phyloP scores from a whole-genome alignment of 2,888 invertebrate species.

The Synanthedon vespiformis region DNA sequence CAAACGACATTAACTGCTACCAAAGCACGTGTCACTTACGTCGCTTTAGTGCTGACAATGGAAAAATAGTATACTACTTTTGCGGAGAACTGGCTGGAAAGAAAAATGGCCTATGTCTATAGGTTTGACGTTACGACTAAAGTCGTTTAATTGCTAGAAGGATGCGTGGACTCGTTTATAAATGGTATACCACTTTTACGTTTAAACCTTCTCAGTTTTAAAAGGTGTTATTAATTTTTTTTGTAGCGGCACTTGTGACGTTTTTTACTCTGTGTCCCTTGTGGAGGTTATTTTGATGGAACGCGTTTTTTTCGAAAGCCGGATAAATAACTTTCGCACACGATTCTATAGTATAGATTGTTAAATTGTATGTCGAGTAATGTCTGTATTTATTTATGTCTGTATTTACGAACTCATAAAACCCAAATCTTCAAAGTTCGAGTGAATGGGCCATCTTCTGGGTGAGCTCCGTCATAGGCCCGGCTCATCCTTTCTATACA shows the following conservation, averaged over 20 bases:
- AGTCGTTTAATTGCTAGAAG: slow-evolving; percentile 17
- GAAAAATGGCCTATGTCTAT: slow-evolving; percentile 24
- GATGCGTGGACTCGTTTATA: slow-evolving; percentile 31
- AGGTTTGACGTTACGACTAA: slow-evolving; percentile 22
- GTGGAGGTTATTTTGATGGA: not conserved
- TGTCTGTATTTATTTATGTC: too few relatives aligned
- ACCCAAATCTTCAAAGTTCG: too few relatives aligned
- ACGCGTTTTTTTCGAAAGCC: slow-evolving; percentile 25
- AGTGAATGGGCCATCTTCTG: too few relatives aligned
- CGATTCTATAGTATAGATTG: slow-evolving; percentile 9
- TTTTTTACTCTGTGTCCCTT: not conserved
- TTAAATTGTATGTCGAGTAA: too few relatives aligned
- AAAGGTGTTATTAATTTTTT: slow-evolving; percentile 11
- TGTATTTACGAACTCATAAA: too few relatives aligned
- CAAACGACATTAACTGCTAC: slow-evolving; percentile 10
- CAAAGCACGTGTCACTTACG: slow-evolving; percentile 15
- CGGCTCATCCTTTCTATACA: too few relatives aligned
- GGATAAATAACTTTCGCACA: slow-evolving; percentile 24
- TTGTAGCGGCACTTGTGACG: not conserved
- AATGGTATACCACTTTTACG: slow-evolving; percentile 50
- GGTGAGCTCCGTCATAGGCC: too few relatives aligned
- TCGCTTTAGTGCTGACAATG: slow-evolving; percentile 15
- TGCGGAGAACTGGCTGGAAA: slow-evolving; percentile 12
- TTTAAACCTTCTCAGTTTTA: slow-evolving; percentile 1
- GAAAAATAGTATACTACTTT: slow-evolving; percentile 55